phyloP scores from a whole-genome alignment of 2,113 vertebrate species.

The Proteles cristata region DNA sequence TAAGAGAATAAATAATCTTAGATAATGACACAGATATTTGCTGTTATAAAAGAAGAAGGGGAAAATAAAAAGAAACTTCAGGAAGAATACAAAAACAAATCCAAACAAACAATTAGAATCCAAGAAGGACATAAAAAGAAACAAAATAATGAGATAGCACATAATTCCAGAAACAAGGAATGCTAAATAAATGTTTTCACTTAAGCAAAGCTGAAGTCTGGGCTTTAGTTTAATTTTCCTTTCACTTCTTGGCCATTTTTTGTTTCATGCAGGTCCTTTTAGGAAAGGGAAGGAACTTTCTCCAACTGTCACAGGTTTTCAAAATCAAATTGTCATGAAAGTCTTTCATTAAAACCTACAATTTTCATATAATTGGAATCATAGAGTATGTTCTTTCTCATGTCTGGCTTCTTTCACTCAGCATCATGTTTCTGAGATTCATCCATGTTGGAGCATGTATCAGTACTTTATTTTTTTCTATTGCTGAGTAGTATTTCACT shows the following conservation, averaged over 20 bases:
- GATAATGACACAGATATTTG: neutral
- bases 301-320: neutral
- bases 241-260: conserved; percentile 26
- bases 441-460: neutral
- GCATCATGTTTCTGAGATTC: neutral
- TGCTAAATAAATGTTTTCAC: conserved; percentile 22
- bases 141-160: neutral
- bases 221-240: conserved; percentile 16
- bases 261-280: conserved; percentile 48
- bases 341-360: conserved; percentile 37
- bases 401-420: neutral
- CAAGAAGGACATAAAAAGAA: conserved; percentile 22
- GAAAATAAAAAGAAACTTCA: neutral
- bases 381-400: neutral
- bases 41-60: neutral
- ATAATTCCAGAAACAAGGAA: conserved; percentile 56
- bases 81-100: neutral
- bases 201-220: conserved; percentile 26
- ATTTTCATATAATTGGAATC: neutral
- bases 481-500: neutral
- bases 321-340: conserved; percentile 46
- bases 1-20: neutral
- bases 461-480: neutral
- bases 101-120: neutral
- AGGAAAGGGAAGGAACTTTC: conserved; percentile 38